Conservation (phyloP, 2,113 vertebrate species). For the Gallinago jamesoni region DNA sequence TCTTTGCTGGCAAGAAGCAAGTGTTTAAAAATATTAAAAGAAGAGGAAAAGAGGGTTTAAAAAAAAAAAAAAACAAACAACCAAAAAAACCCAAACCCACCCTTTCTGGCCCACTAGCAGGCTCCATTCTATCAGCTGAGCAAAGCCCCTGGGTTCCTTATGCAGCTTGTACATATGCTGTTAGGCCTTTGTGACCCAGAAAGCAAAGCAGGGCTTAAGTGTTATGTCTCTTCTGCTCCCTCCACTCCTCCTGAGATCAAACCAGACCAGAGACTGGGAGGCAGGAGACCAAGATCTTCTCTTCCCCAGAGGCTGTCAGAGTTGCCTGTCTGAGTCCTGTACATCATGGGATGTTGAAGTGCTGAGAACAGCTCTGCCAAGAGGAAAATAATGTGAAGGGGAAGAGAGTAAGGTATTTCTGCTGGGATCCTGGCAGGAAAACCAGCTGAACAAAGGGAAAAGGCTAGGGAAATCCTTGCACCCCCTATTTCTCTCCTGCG, state of each 20-base stretch:
- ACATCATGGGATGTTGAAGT: neutral
- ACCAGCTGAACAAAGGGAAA: neutral
- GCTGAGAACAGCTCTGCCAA: neutral
- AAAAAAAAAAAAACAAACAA: neutral
- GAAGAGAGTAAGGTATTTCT: neutral
- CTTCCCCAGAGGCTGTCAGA: neutral
- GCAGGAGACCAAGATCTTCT: neutral
- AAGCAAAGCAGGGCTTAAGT: slow-evolving; percentile 31
- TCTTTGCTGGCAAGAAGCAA: neutral
- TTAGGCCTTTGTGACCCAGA: slow-evolving; percentile 53
- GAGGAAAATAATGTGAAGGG: neutral
- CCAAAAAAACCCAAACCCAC: neutral
- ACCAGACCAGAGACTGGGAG: neutral
- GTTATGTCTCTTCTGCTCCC: slow-evolving; percentile 3
- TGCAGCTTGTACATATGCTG: slow-evolving; percentile 57
- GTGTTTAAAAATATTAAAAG: neutral
- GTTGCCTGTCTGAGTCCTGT: neutral
- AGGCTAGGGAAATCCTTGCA: neutral
- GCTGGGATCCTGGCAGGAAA: neutral
- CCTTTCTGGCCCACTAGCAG: neutral
- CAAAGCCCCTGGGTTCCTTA: neutral
- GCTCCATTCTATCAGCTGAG: neutral
- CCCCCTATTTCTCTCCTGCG: neutral
- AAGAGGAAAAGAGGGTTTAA: slow-evolving; percentile 4
- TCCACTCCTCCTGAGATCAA: neutral